Conservation (phyloP, 2,797 vertebrate genomes). For the Mus spretus region DNA sequence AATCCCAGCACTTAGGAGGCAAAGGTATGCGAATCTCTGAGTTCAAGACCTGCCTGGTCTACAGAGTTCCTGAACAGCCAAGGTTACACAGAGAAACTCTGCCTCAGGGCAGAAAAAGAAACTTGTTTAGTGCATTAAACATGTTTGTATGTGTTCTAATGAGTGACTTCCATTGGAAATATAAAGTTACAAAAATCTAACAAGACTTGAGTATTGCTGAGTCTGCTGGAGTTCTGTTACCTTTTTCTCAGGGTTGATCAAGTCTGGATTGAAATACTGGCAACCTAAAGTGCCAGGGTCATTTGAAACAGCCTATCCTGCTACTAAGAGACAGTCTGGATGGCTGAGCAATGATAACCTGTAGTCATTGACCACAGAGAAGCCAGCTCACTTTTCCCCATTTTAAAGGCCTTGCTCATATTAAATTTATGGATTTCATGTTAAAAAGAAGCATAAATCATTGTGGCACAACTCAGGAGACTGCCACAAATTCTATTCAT, state of each 20-base stretch:
- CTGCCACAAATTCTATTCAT: constrained; percentile 23
- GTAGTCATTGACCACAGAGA: neutral
- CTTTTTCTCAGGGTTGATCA: neutral
- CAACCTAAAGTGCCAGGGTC: neutral
- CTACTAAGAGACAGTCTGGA: neutral
- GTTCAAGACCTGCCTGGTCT: neutral
- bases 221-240: neutral
- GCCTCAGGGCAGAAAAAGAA: neutral
- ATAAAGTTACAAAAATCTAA: constrained; percentile 30
- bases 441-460: constrained; percentile 75
- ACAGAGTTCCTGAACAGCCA: neutral
- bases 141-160: neutral
- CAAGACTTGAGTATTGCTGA: neutral
- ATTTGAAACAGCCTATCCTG: neutral
- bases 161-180: constrained; percentile 7
- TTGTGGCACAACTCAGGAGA: constrained; percentile 40
- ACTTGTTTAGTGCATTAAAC: neutral
- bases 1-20: neutral
- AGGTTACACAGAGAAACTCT: neutral
- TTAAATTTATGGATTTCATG: constrained; percentile 55
- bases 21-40: neutral
- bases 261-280: constrained; percentile 33
- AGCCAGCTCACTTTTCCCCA: constrained; percentile 7
- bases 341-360: neutral
- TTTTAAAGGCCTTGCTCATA: constrained; percentile 59